Conservation (phyloP, 1,140 invertebrate genomes). For the Euwallacea fornicatus region DNA sequence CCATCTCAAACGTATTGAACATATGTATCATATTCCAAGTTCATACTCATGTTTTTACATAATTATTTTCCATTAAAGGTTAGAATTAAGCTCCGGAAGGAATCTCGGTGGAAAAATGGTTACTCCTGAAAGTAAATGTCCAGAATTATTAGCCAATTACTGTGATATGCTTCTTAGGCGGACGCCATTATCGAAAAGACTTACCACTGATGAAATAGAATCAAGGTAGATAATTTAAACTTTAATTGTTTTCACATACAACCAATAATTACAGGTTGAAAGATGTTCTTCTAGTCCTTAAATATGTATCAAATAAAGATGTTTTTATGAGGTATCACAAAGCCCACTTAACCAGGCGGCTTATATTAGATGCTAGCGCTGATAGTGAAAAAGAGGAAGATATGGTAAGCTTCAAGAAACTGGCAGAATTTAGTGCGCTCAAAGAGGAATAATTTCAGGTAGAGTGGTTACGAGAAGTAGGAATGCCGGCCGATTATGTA, state of each 20-base stretch:
- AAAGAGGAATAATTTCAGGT: slow-evolving; percentile 53
- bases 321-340: slow-evolving; percentile 99
- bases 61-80: slow-evolving; percentile 53
- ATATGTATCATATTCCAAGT: too few relatives aligned
- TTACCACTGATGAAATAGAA: slow-evolving; percentile 98
- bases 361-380: slow-evolving; percentile 90
- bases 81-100: slow-evolving; percentile 64
- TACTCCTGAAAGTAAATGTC: slow-evolving; percentile 94
- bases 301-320: slow-evolving; percentile 99
- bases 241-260: not conserved
- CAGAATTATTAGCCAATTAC: slow-evolving; percentile 98
- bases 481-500: slow-evolving; percentile 99
- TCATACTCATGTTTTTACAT: not conserved
- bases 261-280: slow-evolving; percentile 62
- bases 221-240: slow-evolving; percentile 53
- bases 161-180: slow-evolving; percentile 99
- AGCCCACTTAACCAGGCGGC: slow-evolving; percentile 92
- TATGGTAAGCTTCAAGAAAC: slow-evolving; percentile 66
- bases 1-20: slow-evolving; percentile 38
- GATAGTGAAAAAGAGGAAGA: slow-evolving; percentile 99
- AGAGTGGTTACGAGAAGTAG: slow-evolving; percentile 91
- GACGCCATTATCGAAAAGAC: slow-evolving; percentile 93
- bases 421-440: not conserved
- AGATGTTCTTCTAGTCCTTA: slow-evolving; percentile 94
- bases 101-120: slow-evolving; percentile 63